These are phyloP conservation scores for Otus sunia DNA, from an alignment of 2,113 vertebrate genomes.

Conservation along the genomic window DNA sequence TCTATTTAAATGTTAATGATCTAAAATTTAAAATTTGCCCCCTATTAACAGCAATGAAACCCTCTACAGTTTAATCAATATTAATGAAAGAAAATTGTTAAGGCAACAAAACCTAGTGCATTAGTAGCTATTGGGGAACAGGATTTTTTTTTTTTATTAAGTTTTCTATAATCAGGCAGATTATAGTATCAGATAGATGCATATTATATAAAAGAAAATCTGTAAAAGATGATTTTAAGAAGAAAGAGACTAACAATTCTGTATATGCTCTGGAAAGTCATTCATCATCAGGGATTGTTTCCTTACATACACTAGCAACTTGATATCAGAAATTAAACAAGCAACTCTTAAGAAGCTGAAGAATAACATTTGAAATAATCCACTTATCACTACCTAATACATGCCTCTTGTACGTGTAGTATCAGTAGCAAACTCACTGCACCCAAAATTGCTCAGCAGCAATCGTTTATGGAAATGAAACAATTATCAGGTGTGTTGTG, in stretches of 20 bases:
- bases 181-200: neutral
- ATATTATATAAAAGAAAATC: conserved; percentile 5
- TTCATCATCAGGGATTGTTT: conserved; percentile 18
- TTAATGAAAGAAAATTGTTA: conserved; percentile 51
- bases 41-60: conserved; percentile 29
- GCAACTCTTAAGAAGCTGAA: conserved; percentile 19
- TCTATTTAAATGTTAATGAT: conserved; percentile 50
- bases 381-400: conserved; percentile 4
- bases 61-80: conserved; percentile 60
- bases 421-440: conserved; percentile 19
- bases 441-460: neutral
- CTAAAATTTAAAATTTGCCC: conserved; percentile 47
- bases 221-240: conserved; percentile 38
- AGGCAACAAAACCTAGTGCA: conserved; percentile 53
- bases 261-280: conserved; percentile 18
- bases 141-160: neutral
- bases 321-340: conserved; percentile 33
- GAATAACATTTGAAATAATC: conserved; percentile 53
- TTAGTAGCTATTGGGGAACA: conserved; percentile 17
- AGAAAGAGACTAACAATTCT: conserved; percentile 46
- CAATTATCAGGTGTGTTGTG: neutral
- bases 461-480: neutral
- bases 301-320: conserved; percentile 18
- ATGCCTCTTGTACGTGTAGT: neutral
- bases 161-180: conserved; percentile 23